Base-by-base conservation (phyloP, 2,888 invertebrate genomes). In the Unio pictorum region DNA sequence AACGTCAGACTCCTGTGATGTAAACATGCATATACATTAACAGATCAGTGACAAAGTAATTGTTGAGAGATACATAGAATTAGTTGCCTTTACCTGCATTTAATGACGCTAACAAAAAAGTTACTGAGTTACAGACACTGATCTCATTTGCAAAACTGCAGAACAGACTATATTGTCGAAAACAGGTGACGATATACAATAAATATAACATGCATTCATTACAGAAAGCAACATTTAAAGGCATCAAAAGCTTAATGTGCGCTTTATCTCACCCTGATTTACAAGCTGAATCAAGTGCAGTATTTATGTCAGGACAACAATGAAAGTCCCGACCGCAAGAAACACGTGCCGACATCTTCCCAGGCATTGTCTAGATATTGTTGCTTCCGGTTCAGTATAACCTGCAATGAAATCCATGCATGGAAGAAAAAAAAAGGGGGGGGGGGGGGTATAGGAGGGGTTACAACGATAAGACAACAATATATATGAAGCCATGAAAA, bases 271-370 rank as follows among this genome's bases (percentile, higher is more conserved):
- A 88, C 87, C 88, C 88, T 17, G 85, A 79, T 82, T 86, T 87
- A 67, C 87, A 83, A 28, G 87, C 81, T 54, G 81, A 78, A 67
- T 88, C 87, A 23, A 89, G 74, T 23, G 83, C 81, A 17, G 79
- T 80, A 71, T 84, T 87, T 26, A 88, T 84, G 67, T 89, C 88
- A 11, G 87, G 85, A 68, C 83, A 81, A 67, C 85, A 85, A 66
- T 85, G 82, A 69, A 86, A 84, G 74, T 89, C 88, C 72, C 87
- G 71, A 45, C 88, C 89, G 76, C 88, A 88, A 66, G 88, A 88
- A 45, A 87, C 81, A 74, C 87, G 84, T 74, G 82, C 63, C 34
- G 80, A 72, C 81, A 80, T 80, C 71, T 76, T 81, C n/a, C 73
- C 76, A 26, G 81, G 81, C 81, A 80, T 78, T 20, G 66, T 76